Evolutionary conservation across 2,888 invertebrate species (phyloP), one percentile per base, ranked within the genome.

Genomic region (Baccha elongata): DNA sequence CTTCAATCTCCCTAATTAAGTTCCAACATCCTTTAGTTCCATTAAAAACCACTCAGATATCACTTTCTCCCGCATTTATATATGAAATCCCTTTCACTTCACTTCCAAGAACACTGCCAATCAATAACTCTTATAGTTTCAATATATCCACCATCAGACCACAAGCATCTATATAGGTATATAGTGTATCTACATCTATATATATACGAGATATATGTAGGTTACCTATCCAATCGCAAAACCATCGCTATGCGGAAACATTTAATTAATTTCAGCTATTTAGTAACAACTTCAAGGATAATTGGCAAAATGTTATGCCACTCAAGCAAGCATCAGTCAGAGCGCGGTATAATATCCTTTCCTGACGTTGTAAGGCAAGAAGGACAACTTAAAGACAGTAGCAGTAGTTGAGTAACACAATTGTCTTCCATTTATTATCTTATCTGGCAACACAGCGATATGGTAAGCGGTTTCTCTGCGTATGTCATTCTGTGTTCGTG

Each of bases 211-310:
- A 10, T 52, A 17, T 52, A 26, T 1, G 26, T 52, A 53, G n/a
- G n/a, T n/a, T n/a, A n/a, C 13, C 26, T 62, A 62, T 42, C 42
- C 29, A 67, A 37, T 71, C 50, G 44, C 65, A 53, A 65, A 48
- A 55, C 44, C 67, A 67, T 72, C 19, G 13, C 46, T 55, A 55
- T 83, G 71, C 72, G 72, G 72, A 64, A 68, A 44, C 67, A 58
- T 83, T 78, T 83, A 83, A 83, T 78, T 83, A 78, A 83, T 83
- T 83, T 50, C 62, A 68, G 55, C 80, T 76, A 76, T 76, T 83
- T 76, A 83, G 78, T 68, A 78, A 72, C 83, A 78, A 72, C 67
- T 83, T 83, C 68, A 73, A 73, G 78, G 78, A 78, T 83, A 83
- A 83, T 83, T 83, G 72, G 83, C 53, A 72, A 78, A 83, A 83